Conservation (phyloP, 2,113 vertebrate genomes). For the Coracopsis vasa region DNA sequence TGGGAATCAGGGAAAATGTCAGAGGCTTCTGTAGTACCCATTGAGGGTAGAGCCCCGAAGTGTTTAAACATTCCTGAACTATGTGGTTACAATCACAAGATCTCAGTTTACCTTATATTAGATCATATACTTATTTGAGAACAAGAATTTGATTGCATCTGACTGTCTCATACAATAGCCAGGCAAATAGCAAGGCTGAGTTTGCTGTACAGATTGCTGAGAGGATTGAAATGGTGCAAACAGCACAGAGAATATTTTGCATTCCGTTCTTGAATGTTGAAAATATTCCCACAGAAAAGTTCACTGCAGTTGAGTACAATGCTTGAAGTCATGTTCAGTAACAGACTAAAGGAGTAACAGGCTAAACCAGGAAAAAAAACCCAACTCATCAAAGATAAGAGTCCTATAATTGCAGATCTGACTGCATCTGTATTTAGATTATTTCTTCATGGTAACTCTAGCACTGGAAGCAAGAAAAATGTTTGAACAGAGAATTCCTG, state of each 20-base stretch:
- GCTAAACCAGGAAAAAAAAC: not conserved
- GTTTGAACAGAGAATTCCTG: not conserved
- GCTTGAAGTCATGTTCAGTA: not conserved
- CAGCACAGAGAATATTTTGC: constrained; percentile 22
- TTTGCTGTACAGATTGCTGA: not conserved
- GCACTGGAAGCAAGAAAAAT: not conserved
- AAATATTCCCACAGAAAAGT: constrained; percentile 34
- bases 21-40: not conserved
- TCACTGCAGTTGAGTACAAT: not conserved
- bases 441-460: not conserved
- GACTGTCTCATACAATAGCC: not conserved
- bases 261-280: not conserved
- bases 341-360: not conserved
- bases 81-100: not conserved
- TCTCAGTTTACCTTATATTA: constrained; percentile 33
- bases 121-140: constrained; percentile 42
- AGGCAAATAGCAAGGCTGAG: not conserved
- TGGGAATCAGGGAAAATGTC: not conserved
- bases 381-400: not conserved
- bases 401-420: not conserved
- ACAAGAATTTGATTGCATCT: constrained; percentile 13
- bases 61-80: constrained; percentile 30
- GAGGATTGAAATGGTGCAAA: constrained; percentile 3
- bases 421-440: not conserved
- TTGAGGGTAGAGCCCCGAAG: not conserved